A percentile compares a stretch with the other conserved stretches of the same genome.
phyloP scores from a whole-genome alignment of 2,113 vertebrate genomes.

The Tympanuchus pallidicinctus region DNA sequence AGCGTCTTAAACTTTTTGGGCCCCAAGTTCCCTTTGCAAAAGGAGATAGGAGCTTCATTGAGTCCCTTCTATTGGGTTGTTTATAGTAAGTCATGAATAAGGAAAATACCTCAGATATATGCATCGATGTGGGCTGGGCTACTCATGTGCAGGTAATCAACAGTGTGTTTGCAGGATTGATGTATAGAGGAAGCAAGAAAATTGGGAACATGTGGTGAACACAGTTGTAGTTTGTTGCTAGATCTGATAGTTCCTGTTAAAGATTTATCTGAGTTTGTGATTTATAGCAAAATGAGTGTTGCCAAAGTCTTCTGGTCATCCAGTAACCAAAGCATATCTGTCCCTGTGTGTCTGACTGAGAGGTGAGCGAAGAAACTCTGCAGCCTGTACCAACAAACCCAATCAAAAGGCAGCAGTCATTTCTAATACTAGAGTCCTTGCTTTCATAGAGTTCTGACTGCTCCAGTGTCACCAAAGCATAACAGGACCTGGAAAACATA shows the following conservation, averaged over 20 bases:
- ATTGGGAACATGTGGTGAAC: background rate
- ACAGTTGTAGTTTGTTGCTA: background rate
- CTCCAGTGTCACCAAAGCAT: background rate
- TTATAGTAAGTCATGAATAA: background rate
- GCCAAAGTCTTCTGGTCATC: background rate
- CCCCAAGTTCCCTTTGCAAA: background rate
- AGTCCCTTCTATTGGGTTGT: background rate
- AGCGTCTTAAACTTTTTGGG: background rate
- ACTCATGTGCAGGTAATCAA: background rate
- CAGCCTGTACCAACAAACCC: background rate
- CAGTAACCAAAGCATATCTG: background rate
- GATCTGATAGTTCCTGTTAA: background rate
- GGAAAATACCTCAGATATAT: background rate
- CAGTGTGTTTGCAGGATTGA: background rate
- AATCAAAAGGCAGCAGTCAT: background rate
- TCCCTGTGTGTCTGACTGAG: background rate
- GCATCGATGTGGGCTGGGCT: background rate
- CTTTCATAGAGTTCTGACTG: background rate
- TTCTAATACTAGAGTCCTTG: background rate
- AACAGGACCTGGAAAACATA: background rate
- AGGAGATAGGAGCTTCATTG: background rate
- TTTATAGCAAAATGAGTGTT: background rate
- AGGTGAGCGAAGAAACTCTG: background rate
- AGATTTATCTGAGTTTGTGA: background rate
- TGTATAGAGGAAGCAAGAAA: background rate